Percentiles rank a stretch among this genome's conserved stretches.
These are phyloP conservation scores for Ciconia nigra DNA, from an alignment of 2,797 vertebrate genomes.

Conservation along the genomic window DNA sequence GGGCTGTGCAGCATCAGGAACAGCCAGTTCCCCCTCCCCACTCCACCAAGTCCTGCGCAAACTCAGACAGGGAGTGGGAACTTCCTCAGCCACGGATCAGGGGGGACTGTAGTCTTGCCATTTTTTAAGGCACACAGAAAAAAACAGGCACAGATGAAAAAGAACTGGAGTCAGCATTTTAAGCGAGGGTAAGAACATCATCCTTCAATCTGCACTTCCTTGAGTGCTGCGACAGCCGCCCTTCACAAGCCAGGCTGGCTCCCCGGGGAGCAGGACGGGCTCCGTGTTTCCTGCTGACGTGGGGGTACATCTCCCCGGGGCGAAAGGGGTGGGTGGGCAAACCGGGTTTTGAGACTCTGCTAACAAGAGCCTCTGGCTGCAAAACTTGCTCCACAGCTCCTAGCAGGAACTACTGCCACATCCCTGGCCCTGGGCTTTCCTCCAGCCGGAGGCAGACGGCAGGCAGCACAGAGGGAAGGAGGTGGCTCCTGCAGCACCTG, in stretches of 20 bases:
- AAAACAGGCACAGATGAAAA: background rate
- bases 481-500: background rate
- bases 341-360: background rate
- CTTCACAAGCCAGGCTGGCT: background rate
- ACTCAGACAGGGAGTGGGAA: background rate
- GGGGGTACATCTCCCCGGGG: background rate
- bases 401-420: background rate
- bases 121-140: background rate
- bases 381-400: background rate
- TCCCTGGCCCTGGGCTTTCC: background rate
- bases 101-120: background rate
- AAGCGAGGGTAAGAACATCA: background rate
- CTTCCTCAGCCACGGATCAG: background rate
- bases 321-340: background rate
- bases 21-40: background rate
- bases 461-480: background rate
- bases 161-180: background rate
- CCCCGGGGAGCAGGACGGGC: accelerated
- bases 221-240: background rate
- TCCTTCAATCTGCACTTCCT: background rate
- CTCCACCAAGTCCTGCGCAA: accelerated
- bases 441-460: background rate
- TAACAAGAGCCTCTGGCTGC: background rate
- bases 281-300: background rate
- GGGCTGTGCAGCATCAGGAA: accelerated